These are phyloP conservation scores for Caenorhabditis inopinata DNA, from an alignment of 1,140 invertebrate species.

Conservation along the genomic window DNA sequence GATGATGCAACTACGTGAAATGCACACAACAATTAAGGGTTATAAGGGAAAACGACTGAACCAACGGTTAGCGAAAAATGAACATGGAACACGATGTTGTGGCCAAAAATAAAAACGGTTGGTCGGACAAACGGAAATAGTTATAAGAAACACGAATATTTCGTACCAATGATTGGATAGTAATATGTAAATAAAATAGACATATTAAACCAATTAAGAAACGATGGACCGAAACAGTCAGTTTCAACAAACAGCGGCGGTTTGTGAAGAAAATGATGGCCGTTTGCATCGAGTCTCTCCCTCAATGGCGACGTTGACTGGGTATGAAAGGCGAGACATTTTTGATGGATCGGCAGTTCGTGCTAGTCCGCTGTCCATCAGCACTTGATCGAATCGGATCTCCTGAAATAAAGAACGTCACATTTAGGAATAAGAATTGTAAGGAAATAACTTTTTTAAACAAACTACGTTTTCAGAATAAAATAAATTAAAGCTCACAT, in stretches of 20 bases:
- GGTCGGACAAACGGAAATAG: background rate
- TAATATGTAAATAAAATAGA: background rate
- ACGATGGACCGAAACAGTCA: background rate
- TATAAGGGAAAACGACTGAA: background rate
- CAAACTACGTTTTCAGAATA: too few relatives aligned
- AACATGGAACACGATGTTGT: background rate
- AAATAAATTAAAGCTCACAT: background rate
- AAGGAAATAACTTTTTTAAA: too few relatives aligned
- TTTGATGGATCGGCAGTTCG: slow-evolving; percentile 50
- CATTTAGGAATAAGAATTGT: too few relatives aligned
- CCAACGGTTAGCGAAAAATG: background rate
- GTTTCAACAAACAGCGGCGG: background rate
- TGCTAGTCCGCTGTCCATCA: slow-evolving; percentile 44
- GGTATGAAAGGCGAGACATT: background rate
- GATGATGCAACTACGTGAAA: background rate
- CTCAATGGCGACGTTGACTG: background rate
- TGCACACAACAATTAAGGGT: background rate
- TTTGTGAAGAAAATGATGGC: background rate
- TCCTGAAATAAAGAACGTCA: slow-evolving; percentile 46
- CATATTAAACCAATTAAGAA: background rate
- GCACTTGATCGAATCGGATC: slow-evolving; percentile 33
- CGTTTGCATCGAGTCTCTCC: background rate
- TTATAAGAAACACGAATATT: slow-evolving; percentile 4
- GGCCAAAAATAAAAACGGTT: background rate
- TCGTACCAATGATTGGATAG: background rate